Evolutionary conservation across 2,888 invertebrate species (phyloP), one percentile per base, ranked within the genome.

Genomic region (Catotricha subobsoleta): DNA sequence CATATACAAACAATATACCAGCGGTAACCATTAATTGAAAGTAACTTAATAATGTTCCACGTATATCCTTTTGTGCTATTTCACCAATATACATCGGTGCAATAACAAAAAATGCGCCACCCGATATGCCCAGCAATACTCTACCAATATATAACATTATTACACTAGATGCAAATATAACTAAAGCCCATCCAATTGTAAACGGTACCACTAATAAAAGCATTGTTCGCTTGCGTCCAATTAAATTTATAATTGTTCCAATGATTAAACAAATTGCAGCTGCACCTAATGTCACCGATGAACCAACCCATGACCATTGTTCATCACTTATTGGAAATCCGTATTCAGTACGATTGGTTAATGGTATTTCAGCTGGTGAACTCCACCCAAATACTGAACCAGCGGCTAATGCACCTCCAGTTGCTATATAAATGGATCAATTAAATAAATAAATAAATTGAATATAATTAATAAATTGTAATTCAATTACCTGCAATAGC

Each of bases 51-150:
- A 92, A 63, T 0, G 76, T 72, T 1, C 92, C 92, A 43, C 92
- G 70, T 49, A 87, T 76, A 21, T 77, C 73, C 49, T 78, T 81
- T 49, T 87, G 79, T 0, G 88, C 75, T 36, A 87, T 86, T 66
- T 94, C 94, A 31, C 77, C 79, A 7, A 78, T 80, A 55, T 86
- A 88, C 46, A 88, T 71, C 0, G 91, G 90, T 0, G 80, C 81
- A 1, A 81, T 77, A 16, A 86, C 75, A 51, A 84, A 86, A 53
- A 80, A 80, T 2, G 84, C 80, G 16, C 87, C 87, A 43, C 60
- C 62, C 16, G 63, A 54, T 38, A 63, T 49, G 47, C 62, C 62
- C 41, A 62, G 45, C 13, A 62, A 52, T 41, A 59, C 59, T 44
- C 62, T 54, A 1, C 60, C 58, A 2, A 46, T 46, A 35, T 56